Evolutionary conservation across 2,797 vertebrate species (phyloP).

Genomic region (Arctocebus calabarensis): DNA sequence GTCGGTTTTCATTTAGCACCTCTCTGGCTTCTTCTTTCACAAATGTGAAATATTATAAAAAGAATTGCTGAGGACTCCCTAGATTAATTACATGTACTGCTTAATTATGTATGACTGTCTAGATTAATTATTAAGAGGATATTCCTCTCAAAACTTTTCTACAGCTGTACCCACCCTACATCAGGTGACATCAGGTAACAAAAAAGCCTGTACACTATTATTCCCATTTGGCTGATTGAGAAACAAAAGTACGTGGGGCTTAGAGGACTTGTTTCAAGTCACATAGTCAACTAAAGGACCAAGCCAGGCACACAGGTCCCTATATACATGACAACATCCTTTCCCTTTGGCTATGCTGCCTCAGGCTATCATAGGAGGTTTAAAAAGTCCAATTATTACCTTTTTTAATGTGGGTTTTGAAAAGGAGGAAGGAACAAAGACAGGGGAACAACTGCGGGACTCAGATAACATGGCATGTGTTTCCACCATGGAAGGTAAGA

Average conservation of each 20-base stretch:
- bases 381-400: slow-evolving; percentile 15
- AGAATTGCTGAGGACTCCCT: slow-evolving; percentile 59
- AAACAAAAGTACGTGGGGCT: not conserved
- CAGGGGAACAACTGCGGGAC: slow-evolving; percentile 1
- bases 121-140: slow-evolving; percentile 58
- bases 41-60: slow-evolving; percentile 59
- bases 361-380: slow-evolving; percentile 27
- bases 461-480: slow-evolving; percentile 39
- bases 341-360: not conserved
- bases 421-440: slow-evolving; percentile 44
- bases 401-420: slow-evolving; percentile 49
- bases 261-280: slow-evolving; percentile 40
- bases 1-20: not conserved
- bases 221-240: not conserved
- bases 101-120: slow-evolving; percentile 58
- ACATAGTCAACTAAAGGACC: not conserved
- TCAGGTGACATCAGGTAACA: not conserved
- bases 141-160: slow-evolving; percentile 20
- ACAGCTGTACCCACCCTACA: not conserved
- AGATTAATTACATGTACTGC: slow-evolving; percentile 50
- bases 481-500: slow-evolving; percentile 18
- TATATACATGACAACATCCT: not conserved
- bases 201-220: not conserved
- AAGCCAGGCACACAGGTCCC: not conserved
- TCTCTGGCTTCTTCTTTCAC: slow-evolving; percentile 45